phyloP scores from a whole-genome alignment of 2,797 vertebrate genomes.

The Sparidentex hasta region DNA sequence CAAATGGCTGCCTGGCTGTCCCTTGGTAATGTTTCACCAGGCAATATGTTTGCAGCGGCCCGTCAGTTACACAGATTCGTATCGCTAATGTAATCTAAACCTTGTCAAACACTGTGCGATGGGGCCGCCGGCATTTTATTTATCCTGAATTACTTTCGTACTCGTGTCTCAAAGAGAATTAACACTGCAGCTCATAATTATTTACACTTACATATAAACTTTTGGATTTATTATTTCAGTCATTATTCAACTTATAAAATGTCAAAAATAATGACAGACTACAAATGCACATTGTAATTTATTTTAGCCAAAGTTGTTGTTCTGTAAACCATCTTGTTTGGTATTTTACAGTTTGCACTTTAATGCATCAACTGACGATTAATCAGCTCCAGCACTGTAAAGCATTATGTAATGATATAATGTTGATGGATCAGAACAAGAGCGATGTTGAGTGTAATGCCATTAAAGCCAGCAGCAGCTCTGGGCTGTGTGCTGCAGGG shows the following conservation, averaged over 20 bases:
- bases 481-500: slow-evolving; percentile 43
- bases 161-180: slow-evolving; percentile 17
- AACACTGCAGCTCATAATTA: background rate
- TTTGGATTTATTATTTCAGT: background rate
- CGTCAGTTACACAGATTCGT: slow-evolving; percentile 62
- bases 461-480: slow-evolving; percentile 42
- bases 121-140: slow-evolving; percentile 32
- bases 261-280: background rate
- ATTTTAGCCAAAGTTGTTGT: background rate
- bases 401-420: slow-evolving; percentile 25
- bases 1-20: slow-evolving; percentile 68
- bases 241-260: slow-evolving; percentile 1
- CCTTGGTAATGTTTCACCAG: slow-evolving; percentile 58
- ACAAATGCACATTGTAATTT: background rate
- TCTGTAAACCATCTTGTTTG: background rate
- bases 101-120: slow-evolving; percentile 48
- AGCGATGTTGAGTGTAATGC: slow-evolving; percentile 36
- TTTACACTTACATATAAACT: background rate
- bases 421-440: slow-evolving; percentile 1
- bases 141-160: slow-evolving; percentile 33
- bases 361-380: background rate
- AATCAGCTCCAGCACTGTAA: background rate
- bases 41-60: slow-evolving; percentile 57
- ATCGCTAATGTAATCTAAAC: slow-evolving; percentile 51
- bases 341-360: background rate